A percentile compares a stretch with the other conserved stretches of the same genome.
Conservation (phyloP, 2,113 vertebrate genomes). For the Pseudorasbora parva region DNA sequence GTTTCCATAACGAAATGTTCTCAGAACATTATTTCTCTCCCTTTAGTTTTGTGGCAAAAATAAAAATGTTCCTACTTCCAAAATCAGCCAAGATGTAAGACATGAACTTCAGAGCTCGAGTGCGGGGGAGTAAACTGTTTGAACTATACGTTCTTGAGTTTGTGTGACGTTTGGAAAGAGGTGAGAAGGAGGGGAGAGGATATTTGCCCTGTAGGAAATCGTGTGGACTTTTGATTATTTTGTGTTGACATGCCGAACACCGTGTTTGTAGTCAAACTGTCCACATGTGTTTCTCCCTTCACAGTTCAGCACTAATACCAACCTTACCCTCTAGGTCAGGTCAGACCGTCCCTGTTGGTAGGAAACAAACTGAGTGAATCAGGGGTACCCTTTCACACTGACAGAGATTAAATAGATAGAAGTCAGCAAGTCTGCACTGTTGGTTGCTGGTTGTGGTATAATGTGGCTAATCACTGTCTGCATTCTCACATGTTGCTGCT, state of each 20-base stretch:
- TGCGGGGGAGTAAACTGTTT: slow-evolving; percentile 4
- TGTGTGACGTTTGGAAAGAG: slow-evolving; percentile 5
- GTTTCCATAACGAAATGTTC: too few relatives aligned
- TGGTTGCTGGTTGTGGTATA: neutral
- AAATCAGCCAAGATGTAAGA: slow-evolving; percentile 3
- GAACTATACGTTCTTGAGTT: neutral
- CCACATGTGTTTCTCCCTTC: neutral
- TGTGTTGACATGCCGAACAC: slow-evolving; percentile 12
- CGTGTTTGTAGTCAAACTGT: neutral
- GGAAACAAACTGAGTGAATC: neutral
- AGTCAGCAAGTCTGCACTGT: neutral
- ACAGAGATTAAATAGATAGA: neutral
- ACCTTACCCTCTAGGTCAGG: neutral
- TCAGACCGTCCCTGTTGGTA: neutral
- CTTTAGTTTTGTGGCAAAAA: slow-evolving; percentile 10
- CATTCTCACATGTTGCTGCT: neutral
- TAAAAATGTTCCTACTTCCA: neutral
- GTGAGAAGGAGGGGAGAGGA: neutral
- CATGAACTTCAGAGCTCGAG: neutral
- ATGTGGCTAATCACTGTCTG: neutral
- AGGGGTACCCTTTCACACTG: neutral
- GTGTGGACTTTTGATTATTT: slow-evolving; percentile 16
- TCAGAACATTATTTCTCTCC: too few relatives aligned
- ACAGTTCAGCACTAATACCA: neutral
- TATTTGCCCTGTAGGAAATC: slow-evolving; percentile 1